phyloP scores from a whole-genome alignment of 2,797 vertebrate genomes.

The Hippoglossus hippoglossus region DNA sequence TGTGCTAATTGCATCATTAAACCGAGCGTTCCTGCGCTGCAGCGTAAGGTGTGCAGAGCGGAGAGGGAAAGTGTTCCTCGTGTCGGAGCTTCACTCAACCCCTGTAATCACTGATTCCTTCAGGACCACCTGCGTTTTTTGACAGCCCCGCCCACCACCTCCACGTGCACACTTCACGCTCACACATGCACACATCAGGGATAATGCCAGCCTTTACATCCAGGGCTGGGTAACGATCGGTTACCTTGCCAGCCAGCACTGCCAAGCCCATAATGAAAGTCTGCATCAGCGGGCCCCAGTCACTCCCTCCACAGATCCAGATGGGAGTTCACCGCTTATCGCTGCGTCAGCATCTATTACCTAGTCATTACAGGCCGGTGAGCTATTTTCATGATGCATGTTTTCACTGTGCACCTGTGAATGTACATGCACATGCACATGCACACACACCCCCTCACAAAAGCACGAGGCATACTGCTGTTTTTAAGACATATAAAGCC shows the following conservation, averaged over 20 bases:
- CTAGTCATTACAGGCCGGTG: constrained; percentile 66
- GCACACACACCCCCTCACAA: constrained; percentile 1
- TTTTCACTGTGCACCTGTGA: constrained; percentile 72
- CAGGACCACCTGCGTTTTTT: constrained; percentile 64
- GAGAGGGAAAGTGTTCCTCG: constrained; percentile 63
- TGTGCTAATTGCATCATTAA: constrained; percentile 35
- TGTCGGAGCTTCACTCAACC: constrained; percentile 31
- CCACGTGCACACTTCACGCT: constrained; percentile 14
- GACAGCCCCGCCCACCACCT: constrained; percentile 42
- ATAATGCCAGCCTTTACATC: constrained; percentile 75
- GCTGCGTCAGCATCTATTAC: constrained; percentile 71
- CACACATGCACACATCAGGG: constrained; percentile 36
- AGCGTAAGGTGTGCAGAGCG: constrained; percentile 24
- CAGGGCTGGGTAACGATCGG: constrained; percentile 69
- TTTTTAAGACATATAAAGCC: constrained; percentile 50
- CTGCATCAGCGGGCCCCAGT: constrained; percentile 47
- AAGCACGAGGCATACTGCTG: constrained; percentile 40
- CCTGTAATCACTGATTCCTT: constrained; percentile 47
- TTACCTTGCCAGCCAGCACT: constrained; percentile 66
- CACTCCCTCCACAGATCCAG: constrained; percentile 56
- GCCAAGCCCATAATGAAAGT: constrained; percentile 78
- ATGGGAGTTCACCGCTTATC: constrained; percentile 69
- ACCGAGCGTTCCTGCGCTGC: neutral
- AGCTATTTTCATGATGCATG: constrained; percentile 63
- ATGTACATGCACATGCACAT: constrained; percentile 45